A percentile compares a stretch with the other conserved stretches of the same genome.
These are phyloP conservation scores for Drosophila peninsularis DNA, from an alignment of 2,888 invertebrate genomes.

Conservation along the genomic window DNA sequence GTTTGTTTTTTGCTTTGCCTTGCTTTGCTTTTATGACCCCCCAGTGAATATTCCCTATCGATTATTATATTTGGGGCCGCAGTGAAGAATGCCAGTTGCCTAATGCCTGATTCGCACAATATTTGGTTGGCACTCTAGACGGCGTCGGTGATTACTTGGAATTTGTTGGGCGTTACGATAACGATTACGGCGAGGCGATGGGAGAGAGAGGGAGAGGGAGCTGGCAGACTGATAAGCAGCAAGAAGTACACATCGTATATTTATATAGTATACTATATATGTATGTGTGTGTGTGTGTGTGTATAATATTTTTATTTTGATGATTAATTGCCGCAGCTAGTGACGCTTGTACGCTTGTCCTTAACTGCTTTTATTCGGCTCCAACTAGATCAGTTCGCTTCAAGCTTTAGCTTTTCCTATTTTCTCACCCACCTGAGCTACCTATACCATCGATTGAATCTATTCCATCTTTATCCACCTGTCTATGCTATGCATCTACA, in stretches of 20 bases:
- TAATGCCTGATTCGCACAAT: slow-evolving; percentile 6
- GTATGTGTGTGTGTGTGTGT: background rate
- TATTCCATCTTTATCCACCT: too few relatives aligned
- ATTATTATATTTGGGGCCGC: background rate
- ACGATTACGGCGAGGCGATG: too few relatives aligned
- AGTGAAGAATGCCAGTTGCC: background rate
- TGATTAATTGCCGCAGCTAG: slow-evolving; percentile 1
- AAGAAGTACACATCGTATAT: slow-evolving; percentile 16
- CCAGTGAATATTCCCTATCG: background rate
- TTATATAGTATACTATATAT: slow-evolving; percentile 4
- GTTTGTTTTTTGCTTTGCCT: background rate
- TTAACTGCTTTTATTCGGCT: background rate
- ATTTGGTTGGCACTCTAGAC: too few relatives aligned
- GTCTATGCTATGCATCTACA: too few relatives aligned
- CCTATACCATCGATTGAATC: too few relatives aligned
- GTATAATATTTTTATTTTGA: background rate
- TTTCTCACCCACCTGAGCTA: too few relatives aligned
- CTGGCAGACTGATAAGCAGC: slow-evolving; percentile 19
- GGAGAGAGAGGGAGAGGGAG: background rate
- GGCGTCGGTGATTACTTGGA: slow-evolving; percentile 15
- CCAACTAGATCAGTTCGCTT: too few relatives aligned
- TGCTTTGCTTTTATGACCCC: slow-evolving; percentile 1
- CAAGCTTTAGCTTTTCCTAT: too few relatives aligned
- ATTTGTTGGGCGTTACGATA: slow-evolving; percentile 21
- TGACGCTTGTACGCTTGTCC: background rate